Evolutionary conservation across 2,797 vertebrate species (phyloP), one percentile per base, ranked within the genome.

Genomic region (Karalla daura): DNA sequence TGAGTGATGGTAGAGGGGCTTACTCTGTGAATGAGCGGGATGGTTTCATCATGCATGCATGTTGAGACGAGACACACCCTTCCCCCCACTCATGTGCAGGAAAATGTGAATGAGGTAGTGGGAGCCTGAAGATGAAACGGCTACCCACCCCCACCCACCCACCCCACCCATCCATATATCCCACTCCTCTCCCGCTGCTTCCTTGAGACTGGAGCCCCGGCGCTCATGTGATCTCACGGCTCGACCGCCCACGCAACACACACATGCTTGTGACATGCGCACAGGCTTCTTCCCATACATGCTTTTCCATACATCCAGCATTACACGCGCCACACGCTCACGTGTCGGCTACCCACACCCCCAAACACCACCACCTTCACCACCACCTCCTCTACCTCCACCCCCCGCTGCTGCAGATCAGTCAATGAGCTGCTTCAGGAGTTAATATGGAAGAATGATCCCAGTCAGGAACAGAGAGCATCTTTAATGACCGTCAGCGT

Each of bases 21-120:
- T 54, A 53, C 59, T 72, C 74, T 49, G 61, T 86, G 79, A 86
- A 86, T 88, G 84, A 81, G 30, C 24, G 2, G 39, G 66, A 63
- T 55, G 60, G 70, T 49, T 78, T 67, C 71, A n/a, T n/a, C n/a
- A 59, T 45, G 73, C 83, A 49, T 70, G 69, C 49, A 73, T 55
- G 53, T 58, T 55, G 40, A 71, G 55, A 70, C 52, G 5, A 80
- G 63, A 76, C 60, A 62, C 65, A 6, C 78, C 81, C 76, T 54
- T 72, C 79, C 85, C 86, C 83, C 63, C 50, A 61, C 84, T 88
- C 67, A 49, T 85, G 80, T 90, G 86, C 74, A 68, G 63, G 81
- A 78, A 85, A 85, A 90, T 87, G 83, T 76, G 79, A 90, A 91
- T 86, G 84, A 90, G 77, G 70, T 66, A 69, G 67, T 35, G 52